Conservation (phyloP, 1,140 invertebrate species). For the Cyclina sinensis region DNA sequence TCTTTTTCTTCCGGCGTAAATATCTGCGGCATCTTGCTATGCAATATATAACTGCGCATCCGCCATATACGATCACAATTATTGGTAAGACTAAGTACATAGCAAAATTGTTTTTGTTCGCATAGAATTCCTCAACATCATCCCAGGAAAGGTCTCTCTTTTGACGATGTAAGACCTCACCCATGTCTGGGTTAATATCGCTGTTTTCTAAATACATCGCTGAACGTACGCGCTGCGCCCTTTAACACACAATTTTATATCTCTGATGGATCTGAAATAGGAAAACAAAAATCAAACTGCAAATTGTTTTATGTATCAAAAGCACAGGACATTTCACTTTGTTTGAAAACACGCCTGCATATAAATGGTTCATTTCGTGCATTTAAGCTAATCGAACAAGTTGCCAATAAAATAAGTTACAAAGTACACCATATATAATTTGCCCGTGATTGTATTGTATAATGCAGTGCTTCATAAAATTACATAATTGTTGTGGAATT, state of each 20-base stretch:
- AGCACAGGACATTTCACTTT: no score
- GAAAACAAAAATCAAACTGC: no score
- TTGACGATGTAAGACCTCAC: neutral
- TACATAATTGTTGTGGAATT: no score
- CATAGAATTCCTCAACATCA: slow-evolving; percentile 76
- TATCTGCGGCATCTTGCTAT: slow-evolving; percentile 73
- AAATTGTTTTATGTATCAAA: no score
- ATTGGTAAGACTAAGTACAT: slow-evolving; percentile 79
- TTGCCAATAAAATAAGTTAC: no score
- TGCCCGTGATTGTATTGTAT: no score
- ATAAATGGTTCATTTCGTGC: no score
- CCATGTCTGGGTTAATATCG: neutral
- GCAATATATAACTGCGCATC: slow-evolving; percentile 80
- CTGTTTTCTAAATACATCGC: neutral
- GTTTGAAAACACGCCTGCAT: no score
- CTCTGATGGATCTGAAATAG: neutral
- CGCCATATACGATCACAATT: slow-evolving; percentile 79
- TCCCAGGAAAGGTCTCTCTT: slow-evolving; percentile 63
- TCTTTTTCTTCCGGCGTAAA: slow-evolving; percentile 61
- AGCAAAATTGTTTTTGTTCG: slow-evolving; percentile 81
- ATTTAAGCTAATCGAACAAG: no score
- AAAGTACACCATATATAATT: no score
- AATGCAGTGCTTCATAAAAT: no score
- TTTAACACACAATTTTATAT: neutral
- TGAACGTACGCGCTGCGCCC: neutral